phyloP scores from a whole-genome alignment of 37 sponge, comb jelly and placozoan genomes.

The Crambe crambe region DNA sequence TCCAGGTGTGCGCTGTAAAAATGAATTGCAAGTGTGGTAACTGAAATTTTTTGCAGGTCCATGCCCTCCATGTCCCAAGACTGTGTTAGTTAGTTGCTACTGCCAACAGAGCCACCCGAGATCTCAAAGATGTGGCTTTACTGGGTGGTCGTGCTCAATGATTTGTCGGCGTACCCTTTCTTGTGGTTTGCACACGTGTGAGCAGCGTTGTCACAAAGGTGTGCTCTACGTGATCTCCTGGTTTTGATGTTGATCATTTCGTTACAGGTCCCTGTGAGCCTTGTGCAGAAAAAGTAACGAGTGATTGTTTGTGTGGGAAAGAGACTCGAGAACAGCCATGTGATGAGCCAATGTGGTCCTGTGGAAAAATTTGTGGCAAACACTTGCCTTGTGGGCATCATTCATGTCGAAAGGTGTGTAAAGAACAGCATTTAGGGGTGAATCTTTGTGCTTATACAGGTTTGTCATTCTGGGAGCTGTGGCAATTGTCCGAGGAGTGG shows the following conservation, averaged over 20 bases:
- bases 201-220: conserved; percentile 83
- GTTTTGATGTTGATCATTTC: not conserved
- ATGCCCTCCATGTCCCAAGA: conserved; percentile 96
- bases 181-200: conserved; percentile 83
- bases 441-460: too few relatives aligned
- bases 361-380: conserved; percentile 57
- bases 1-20: conserved; percentile 63
- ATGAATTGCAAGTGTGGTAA: not conserved
- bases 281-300: conserved; percentile 49
- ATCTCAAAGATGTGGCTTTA: conserved; percentile 77
- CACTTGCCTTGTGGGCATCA: conserved; percentile 58
- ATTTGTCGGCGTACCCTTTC: conserved; percentile 65
- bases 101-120: conserved; percentile 62
- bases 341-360: conserved; percentile 67
- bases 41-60: conserved; percentile 52
- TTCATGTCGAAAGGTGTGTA: conserved; percentile 32
- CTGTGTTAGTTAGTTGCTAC: conserved; percentile 61
- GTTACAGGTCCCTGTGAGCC: conserved; percentile 65
- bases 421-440: not conserved
- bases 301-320: conserved; percentile 81
- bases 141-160: conserved; percentile 86
- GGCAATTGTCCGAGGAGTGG: conserved; percentile 78
- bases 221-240: not conserved
- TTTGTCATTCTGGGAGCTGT: conserved; percentile 87
- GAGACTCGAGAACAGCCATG: conserved; percentile 48